Evolutionary conservation across 1,140 invertebrate species (phyloP).

Genomic region (Chymomyza costata): DNA sequence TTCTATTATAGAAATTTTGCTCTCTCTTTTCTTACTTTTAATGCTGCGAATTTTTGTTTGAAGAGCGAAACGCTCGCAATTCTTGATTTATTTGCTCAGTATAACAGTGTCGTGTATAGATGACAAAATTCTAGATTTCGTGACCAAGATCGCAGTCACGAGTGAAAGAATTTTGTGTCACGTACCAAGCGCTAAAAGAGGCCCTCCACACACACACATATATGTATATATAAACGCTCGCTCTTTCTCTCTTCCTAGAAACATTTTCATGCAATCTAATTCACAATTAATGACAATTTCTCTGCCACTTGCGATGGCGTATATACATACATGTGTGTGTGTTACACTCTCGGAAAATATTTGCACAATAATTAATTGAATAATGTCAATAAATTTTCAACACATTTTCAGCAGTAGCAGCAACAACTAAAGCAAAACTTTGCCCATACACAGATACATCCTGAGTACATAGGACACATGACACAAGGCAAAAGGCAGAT

Average conservation of each 20-base stretch:
- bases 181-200: no score
- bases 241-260: no score
- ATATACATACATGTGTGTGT: background rate
- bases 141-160: no score
- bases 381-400: slow-evolving; percentile 75
- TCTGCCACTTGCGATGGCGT: slow-evolving; percentile 55
- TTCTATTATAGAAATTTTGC: no score
- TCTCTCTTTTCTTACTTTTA: no score
- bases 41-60: no score
- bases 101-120: no score
- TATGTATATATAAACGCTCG: no score
- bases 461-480: slow-evolving; percentile 26
- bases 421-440: slow-evolving; percentile 49
- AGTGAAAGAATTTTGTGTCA: no score
- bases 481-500: slow-evolving; percentile 32
- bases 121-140: no score
- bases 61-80: no score
- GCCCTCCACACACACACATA: slow-evolving; percentile 25
- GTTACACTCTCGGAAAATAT: slow-evolving; percentile 58
- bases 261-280: slow-evolving; percentile 69
- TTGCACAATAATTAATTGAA: slow-evolving; percentile 75
- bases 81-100: no score
- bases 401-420: slow-evolving; percentile 56
- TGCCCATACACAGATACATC: slow-evolving; percentile 20
- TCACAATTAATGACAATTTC: slow-evolving; percentile 73